A percentile compares a stretch with the other conserved stretches of the same genome.
phyloP scores from a whole-genome alignment of 2,888 invertebrate species.

The Acrobasis suavella region DNA sequence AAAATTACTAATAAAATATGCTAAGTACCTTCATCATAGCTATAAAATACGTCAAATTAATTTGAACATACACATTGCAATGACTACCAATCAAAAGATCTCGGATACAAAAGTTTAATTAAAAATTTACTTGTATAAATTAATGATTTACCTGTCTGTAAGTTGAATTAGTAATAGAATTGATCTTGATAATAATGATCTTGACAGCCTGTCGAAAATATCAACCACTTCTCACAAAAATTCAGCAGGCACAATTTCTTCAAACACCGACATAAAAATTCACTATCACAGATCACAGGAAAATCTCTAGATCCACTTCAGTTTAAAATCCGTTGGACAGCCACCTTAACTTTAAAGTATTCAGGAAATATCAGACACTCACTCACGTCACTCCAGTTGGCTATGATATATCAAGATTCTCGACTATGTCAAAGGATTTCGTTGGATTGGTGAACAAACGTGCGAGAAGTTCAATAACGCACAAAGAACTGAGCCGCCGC shows the following conservation, averaged over 20 bases:
- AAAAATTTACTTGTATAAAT: conserved; percentile 5
- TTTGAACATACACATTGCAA: too few species aligned
- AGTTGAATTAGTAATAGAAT: conserved; percentile 5
- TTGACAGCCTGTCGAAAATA: conserved; percentile 33
- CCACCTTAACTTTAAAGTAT: conserved; percentile 64
- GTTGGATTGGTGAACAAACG: conserved; percentile 60
- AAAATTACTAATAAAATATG: too few species aligned
- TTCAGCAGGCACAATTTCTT: conserved; percentile 27
- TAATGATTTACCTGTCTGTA: conserved; percentile 22
- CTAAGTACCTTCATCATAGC: too few species aligned
- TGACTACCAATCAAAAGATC: too few species aligned
- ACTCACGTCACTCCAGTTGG: conserved; percentile 61
- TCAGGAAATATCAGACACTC: conserved; percentile 55
- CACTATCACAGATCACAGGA: conserved; percentile 63
- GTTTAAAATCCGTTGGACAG: conserved; percentile 39
- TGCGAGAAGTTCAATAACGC: conserved; percentile 69
- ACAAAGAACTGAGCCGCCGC: conserved; percentile 81
- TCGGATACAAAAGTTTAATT: too few species aligned
- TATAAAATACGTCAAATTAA: too few species aligned
- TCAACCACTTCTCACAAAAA: conserved; percentile 26
- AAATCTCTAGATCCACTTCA: conserved; percentile 37
- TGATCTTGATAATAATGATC: conserved; percentile 32
- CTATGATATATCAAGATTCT: conserved; percentile 55
- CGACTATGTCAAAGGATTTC: conserved; percentile 57
- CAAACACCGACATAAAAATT: conserved; percentile 37